Percentiles rank a stretch among this genome's conserved stretches.
Conservation (phyloP, 1,140 invertebrate species). For the Drosophila kohkoa region DNA sequence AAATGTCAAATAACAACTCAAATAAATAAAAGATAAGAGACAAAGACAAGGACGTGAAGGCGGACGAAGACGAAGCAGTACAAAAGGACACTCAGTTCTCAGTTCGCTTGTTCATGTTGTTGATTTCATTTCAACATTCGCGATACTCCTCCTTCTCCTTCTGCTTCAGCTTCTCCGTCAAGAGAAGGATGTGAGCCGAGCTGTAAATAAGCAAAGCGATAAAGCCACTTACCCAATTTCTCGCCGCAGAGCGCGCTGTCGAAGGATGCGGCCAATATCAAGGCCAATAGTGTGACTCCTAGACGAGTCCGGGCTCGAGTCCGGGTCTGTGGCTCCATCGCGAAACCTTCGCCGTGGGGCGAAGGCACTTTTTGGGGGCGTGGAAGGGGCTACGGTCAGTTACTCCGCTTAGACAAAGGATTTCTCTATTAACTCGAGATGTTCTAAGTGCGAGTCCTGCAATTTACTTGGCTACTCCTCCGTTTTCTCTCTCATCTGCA, state of each 20-base stretch:
- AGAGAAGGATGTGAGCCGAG: constrained; percentile 38
- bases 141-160: constrained; percentile 2
- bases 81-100: constrained; percentile 28
- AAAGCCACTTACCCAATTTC: constrained; percentile 76
- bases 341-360: constrained; percentile 20
- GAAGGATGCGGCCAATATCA: constrained; percentile 59
- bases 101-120: constrained; percentile 28
- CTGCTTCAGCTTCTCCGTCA: not conserved
- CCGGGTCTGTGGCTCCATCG: constrained; percentile 44
- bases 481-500: constrained; percentile 51
- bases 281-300: constrained; percentile 46
- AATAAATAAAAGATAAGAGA: constrained; percentile 71
- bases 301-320: constrained; percentile 10
- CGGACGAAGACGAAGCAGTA: not conserved
- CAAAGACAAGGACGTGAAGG: constrained; percentile 27
- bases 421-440: constrained; percentile 51
- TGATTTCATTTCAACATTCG: constrained; percentile 31
- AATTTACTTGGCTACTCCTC: constrained; percentile 24
- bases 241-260: constrained; percentile 69
- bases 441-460: constrained; percentile 30
- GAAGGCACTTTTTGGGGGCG: not conserved
- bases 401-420: constrained; percentile 51
- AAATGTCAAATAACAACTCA: constrained; percentile 67
- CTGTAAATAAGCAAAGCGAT: constrained; percentile 56
- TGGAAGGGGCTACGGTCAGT: constrained; percentile 22